Conservation (phyloP, 2,888 invertebrate species). For the Torymus auratus region DNA sequence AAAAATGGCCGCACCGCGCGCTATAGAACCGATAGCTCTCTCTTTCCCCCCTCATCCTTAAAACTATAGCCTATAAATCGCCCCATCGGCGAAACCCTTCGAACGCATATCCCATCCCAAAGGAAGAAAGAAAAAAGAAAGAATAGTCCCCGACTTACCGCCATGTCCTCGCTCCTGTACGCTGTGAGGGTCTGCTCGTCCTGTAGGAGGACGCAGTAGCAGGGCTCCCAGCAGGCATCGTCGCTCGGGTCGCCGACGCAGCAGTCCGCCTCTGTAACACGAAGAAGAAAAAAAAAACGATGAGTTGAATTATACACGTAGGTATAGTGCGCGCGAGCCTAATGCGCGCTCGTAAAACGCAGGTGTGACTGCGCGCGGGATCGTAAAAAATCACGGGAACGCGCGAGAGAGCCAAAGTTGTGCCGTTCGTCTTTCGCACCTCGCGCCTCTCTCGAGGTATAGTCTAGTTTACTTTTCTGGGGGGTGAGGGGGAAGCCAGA, state of each 20-base stretch:
- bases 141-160: conserved; percentile 79
- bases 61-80: too few relatives aligned
- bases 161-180: conserved; percentile 88
- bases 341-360: conserved; percentile 51
- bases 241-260: conserved; percentile 78
- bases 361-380: conserved; percentile 48
- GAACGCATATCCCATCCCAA: too few relatives aligned
- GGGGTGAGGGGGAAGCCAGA: not conserved
- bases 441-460: too few relatives aligned
- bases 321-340: not conserved
- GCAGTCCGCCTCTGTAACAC: conserved; percentile 77
- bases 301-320: conserved; percentile 41
- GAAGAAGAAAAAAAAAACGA: conserved; percentile 37
- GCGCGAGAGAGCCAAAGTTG: not conserved
- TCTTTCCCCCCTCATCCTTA: too few relatives aligned
- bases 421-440: not conserved
- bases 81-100: too few relatives aligned
- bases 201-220: conserved; percentile 87
- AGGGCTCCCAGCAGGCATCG: conserved; percentile 86
- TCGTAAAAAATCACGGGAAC: conserved; percentile 45
- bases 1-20: too few relatives aligned
- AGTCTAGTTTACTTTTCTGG: too few relatives aligned
- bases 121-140: not conserved
- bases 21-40: too few relatives aligned
- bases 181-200: conserved; percentile 86